Evolutionary conservation across 2,113 vertebrate species (phyloP), one percentile per base, ranked within the genome.

Genomic region (Phaethornis superciliosus): DNA sequence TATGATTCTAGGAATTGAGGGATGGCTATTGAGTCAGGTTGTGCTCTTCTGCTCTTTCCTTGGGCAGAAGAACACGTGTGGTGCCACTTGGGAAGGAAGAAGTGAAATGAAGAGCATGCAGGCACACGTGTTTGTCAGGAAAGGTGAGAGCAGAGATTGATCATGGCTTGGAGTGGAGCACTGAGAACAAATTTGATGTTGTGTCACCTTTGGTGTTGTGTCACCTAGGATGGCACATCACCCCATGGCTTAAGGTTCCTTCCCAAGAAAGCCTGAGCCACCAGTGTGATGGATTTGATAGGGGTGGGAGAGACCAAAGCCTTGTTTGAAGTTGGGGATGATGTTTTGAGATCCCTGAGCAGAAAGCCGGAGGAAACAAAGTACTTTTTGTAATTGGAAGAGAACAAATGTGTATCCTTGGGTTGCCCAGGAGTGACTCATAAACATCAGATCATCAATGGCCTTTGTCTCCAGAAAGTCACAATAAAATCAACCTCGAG

Each of bases 381-480:
- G 51, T 26, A 2, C 42, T 84, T 60, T n/a, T 51, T 58, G 56
- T 47, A 55, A 44, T 30, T 4, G 2, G 78, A 77, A 59, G 55
- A 74, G 72, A 84, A 33, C 62, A 19, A 35, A 9, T 1, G 6
- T 1, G 0, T 58, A 84, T 72, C 64, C 84, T 76, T n/a, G 69
- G 23, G 44, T 16, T 75, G 69, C 69, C 69, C 87, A 21, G 44
- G 22, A 47, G 58, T 90, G 89, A 88, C 75, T 95, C 91, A 75
- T 15, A 76, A 78, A 60, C 63, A 3, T 71, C 56, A 35, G 1
- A 30, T 54, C 51, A 33, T 67, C 60, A 2, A 2, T 58, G 81
- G 30, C 2, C 78, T 87, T 77, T 81, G 81, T 91, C 87, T 94
- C 68, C 85, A 67, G 63, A 88, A 89, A 78, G 81, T 71, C 13